Percentiles rank a stretch among this genome's conserved stretches.
phyloP scores from a whole-genome alignment of 2,888 invertebrate species.

The Agrilus biguttatus region DNA sequence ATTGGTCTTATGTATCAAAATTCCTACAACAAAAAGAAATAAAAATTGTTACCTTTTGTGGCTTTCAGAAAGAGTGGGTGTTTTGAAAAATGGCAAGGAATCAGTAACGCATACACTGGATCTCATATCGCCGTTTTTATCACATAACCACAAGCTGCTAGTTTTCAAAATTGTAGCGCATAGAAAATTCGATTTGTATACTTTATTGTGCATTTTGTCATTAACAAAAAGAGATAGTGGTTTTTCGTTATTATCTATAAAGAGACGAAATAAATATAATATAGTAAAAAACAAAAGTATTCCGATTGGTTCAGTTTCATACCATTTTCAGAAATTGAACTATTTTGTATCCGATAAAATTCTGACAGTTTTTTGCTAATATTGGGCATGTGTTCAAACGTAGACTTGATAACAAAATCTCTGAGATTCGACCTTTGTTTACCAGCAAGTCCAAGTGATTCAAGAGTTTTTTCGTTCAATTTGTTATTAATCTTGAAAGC shows the following conservation, averaged over 20 bases:
- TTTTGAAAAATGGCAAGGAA: slow-evolving; percentile 47
- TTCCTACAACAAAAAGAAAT: too few species aligned
- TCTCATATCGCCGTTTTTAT: slow-evolving; percentile 32
- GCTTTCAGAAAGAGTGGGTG: slow-evolving; percentile 30
- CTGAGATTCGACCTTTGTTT: slow-evolving; percentile 14
- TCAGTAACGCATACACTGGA: slow-evolving; percentile 33
- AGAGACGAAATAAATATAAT: slow-evolving; percentile 9
- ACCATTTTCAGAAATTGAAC: slow-evolving; percentile 19
- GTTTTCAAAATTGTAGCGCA: slow-evolving; percentile 34
- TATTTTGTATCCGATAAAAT: slow-evolving; percentile 18
- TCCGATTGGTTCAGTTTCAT: slow-evolving; percentile 1
- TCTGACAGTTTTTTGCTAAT: slow-evolving; percentile 21
- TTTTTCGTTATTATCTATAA: slow-evolving; percentile 15
- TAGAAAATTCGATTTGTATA: slow-evolving; percentile 34
- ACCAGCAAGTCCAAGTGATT: slow-evolving; percentile 20
- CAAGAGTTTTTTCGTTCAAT: slow-evolving; percentile 7
- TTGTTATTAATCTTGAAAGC: slow-evolving; percentile 30
- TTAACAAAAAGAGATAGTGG: slow-evolving; percentile 46
- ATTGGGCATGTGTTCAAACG: slow-evolving; percentile 20
- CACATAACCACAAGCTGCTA: slow-evolving; percentile 9
- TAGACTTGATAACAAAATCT: slow-evolving; percentile 19
- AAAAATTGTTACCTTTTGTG: slow-evolving; percentile 13
- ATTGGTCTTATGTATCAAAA: too few species aligned
- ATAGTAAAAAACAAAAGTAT: slow-evolving; percentile 1
- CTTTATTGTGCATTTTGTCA: slow-evolving; percentile 20